Evolutionary conservation across 2,113 vertebrate genomes (phyloP), one percentile per base, ranked within the genome.

Genomic region (Scartelaos histophorus): DNA sequence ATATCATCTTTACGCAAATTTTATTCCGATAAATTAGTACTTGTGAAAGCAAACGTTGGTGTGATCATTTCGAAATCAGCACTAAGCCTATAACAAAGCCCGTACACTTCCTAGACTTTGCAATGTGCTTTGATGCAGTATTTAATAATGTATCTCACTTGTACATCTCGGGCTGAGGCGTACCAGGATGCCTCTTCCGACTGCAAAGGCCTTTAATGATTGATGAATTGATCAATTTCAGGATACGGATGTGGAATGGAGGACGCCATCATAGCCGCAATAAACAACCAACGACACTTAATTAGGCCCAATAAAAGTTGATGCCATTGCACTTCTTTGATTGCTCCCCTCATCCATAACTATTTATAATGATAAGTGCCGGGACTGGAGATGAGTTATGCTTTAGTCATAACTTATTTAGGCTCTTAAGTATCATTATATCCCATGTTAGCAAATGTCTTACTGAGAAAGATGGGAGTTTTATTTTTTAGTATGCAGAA

Each of bases 221-320:
- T 82, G 72, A 78, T 74, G 68, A 69, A 61, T 57, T 71, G 73
- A 80, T 87, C 75, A 74, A 43, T 71, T 71, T 66, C 73, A 45
- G 60, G 47, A n/a, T 71, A 80, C 56, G 57, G 49, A 49, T 43
- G 66, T 17, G 71, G 70, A 45, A 22, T 65, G 35, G 71, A 69
- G 70, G 70, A 51, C 69, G 45, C 56, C 66, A 58, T 78, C n/a
- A 49, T 25, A 35, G 58, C 29, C 16, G 74, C 62, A 45, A 82
- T 80, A 79, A 79, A 83, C 78, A 73, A 80, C 34, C 13, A 47
- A 67, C 38, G 58, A 60, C 70, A 80, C 76, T 54, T 45, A 29
- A 53, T 53, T 79, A 15, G 78, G 69, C 78, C 47, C 43, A 66
- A 53, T 71, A 67, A 73, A 58, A 76, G 58, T 29, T 67, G 49